Percentiles rank a stretch among this genome's conserved stretches.
phyloP scores from a whole-genome alignment of 2,797 vertebrate species.

The Muraenolepis orangiensis region DNA sequence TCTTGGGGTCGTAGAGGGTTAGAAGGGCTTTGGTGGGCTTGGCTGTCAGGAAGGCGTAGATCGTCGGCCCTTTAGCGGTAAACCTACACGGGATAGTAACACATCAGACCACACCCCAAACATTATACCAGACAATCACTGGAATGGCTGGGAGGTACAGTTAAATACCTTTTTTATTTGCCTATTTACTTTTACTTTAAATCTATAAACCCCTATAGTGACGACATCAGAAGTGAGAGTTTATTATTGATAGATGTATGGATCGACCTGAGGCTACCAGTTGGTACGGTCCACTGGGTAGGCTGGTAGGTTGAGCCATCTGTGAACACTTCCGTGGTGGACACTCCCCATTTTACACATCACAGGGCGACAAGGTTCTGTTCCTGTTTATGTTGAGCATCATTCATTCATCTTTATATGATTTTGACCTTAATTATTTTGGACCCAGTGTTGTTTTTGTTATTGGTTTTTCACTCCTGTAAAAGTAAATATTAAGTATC shows the following conservation, averaged over 20 bases:
- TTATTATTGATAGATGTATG: no score
- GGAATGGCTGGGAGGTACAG: neutral
- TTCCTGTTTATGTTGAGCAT: no score
- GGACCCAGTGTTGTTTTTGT: no score
- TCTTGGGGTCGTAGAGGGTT: conserved; percentile 69
- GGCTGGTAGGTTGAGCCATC: neutral
- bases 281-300: neutral
- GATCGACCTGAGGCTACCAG: neutral
- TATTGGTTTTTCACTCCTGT: neutral
- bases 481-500: neutral
- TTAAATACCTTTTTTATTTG: neutral
- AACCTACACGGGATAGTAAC: conserved; percentile 71
- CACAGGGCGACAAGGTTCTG: neutral
- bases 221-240: neutral
- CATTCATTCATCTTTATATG: no score
- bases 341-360: neutral
- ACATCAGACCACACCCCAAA: neutral
- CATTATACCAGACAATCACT: neutral
- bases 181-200: no score
- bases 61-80: conserved; percentile 74
- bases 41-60: conserved; percentile 80
- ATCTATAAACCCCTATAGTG: neutral
- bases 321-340: neutral
- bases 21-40: conserved; percentile 71
- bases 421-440: no score